phyloP scores from a whole-genome alignment of 2,113 vertebrate genomes.

The Pollachius pollachius region DNA sequence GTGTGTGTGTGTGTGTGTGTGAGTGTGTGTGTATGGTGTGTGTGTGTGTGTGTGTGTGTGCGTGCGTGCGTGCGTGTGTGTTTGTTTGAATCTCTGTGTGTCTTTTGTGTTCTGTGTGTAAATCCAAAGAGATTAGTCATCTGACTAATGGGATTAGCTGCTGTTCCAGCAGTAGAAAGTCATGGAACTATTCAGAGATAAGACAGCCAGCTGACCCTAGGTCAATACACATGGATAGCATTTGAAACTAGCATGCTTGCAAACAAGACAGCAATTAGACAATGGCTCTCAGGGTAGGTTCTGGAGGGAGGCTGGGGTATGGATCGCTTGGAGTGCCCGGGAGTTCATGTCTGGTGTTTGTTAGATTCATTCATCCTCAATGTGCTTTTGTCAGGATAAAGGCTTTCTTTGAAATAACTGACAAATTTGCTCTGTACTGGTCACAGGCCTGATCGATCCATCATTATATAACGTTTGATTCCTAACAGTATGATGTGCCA shows the following conservation, averaged over 20 bases:
- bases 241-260: not conserved
- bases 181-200: slow-evolving; percentile 24
- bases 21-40: not conserved
- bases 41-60: slow-evolving; percentile 3
- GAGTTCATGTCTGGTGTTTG: no score
- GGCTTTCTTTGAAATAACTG: no score
- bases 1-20: slow-evolving; percentile 5
- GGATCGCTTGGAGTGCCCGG: no score
- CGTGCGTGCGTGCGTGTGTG: slow-evolving; percentile 1
- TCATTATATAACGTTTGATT: no score
- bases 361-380: no score
- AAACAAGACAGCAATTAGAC: no score
- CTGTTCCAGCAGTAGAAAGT: slow-evolving; percentile 16
- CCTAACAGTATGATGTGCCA: no score
- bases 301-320: no score
- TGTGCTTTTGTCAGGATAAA: no score
- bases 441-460: no score
- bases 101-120: slow-evolving; percentile 3
- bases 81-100: not conserved
- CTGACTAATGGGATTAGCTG: slow-evolving; percentile 48
- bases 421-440: no score
- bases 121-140: slow-evolving; percentile 42
- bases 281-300: not conserved
- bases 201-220: not conserved
- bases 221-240: not conserved